These are phyloP conservation scores for Chiloscyllium plagiosum DNA, from an alignment of 2,113 vertebrate genomes.

Conservation along the genomic window DNA sequence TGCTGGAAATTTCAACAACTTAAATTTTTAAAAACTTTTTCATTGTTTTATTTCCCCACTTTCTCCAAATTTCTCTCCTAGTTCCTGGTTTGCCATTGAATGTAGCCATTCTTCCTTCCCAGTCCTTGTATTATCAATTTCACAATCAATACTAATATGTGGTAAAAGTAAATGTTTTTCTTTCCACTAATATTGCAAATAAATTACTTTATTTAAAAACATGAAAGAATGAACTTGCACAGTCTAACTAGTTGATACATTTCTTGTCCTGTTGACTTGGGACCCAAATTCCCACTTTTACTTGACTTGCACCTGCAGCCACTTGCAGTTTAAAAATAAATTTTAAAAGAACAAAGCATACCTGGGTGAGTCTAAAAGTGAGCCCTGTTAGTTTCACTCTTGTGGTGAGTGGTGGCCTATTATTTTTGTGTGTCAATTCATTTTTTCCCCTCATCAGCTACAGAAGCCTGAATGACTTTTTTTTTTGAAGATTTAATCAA, in stretches of 20 bases:
- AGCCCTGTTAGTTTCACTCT: neutral
- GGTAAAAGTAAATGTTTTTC: neutral
- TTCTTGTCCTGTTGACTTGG: neutral
- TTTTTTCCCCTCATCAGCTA: neutral
- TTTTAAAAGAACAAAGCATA: neutral
- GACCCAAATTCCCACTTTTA: neutral
- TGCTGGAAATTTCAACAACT: neutral
- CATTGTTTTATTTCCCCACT: neutral
- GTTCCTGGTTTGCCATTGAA: neutral
- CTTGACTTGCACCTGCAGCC: neutral
- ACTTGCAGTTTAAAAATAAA: neutral
- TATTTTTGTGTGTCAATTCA: neutral
- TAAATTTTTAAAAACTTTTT: neutral
- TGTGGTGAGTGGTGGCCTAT: neutral
- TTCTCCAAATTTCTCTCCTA: neutral
- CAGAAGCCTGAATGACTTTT: neutral
- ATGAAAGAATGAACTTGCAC: neutral
- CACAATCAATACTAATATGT: neutral
- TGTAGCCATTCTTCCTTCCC: neutral
- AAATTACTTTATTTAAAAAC: neutral
- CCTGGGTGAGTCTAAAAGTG: neutral
- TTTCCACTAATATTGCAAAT: neutral
- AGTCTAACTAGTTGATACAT: neutral
- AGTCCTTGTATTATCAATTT: neutral
- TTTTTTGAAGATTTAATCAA: no score